Evolutionary conservation across 1,140 invertebrate species (phyloP).

Genomic region (Monomorium pharaonis): DNA sequence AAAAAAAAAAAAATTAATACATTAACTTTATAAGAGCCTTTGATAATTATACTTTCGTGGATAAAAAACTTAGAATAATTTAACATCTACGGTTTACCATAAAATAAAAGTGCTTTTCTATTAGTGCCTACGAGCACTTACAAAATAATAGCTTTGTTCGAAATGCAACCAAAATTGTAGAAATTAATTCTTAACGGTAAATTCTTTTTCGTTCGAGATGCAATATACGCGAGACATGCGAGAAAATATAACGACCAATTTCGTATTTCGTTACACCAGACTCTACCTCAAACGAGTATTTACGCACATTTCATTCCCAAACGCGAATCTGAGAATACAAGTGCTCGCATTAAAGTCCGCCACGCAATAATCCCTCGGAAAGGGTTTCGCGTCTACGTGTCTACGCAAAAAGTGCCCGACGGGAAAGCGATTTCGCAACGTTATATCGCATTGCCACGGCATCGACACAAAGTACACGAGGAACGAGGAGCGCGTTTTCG

Average conservation of each 20-base stretch:
- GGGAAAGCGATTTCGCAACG: slow-evolving; percentile 47
- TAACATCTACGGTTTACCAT: background rate
- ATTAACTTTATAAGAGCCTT: background rate
- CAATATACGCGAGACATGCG: slow-evolving; percentile 5
- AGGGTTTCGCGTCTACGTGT: slow-evolving; percentile 38
- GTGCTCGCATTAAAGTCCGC: slow-evolving; percentile 29
- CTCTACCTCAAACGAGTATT: slow-evolving; percentile 37
- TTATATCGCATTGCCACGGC: slow-evolving; percentile 40
- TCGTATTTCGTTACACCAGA: slow-evolving; percentile 51
- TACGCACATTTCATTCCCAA: slow-evolving; percentile 46
- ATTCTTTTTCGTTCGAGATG: background rate
- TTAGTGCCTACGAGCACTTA: no score
- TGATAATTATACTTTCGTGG: background rate
- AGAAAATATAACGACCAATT: slow-evolving; percentile 44
- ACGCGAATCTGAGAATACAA: slow-evolving; percentile 24
- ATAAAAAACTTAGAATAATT: background rate
- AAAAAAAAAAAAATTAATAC: background rate
- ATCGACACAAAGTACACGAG: slow-evolving; percentile 54
- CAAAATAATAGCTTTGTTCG: background rate
- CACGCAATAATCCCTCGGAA: slow-evolving; percentile 37
- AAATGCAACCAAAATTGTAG: background rate
- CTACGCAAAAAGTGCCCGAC: slow-evolving; percentile 48
- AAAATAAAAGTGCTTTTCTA: background rate
- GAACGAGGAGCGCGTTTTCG: slow-evolving; percentile 38
- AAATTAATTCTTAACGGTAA: slow-evolving; percentile 7